Evolutionary conservation across 2,113 vertebrate species (phyloP).

Genomic region (Butorides virescens): DNA sequence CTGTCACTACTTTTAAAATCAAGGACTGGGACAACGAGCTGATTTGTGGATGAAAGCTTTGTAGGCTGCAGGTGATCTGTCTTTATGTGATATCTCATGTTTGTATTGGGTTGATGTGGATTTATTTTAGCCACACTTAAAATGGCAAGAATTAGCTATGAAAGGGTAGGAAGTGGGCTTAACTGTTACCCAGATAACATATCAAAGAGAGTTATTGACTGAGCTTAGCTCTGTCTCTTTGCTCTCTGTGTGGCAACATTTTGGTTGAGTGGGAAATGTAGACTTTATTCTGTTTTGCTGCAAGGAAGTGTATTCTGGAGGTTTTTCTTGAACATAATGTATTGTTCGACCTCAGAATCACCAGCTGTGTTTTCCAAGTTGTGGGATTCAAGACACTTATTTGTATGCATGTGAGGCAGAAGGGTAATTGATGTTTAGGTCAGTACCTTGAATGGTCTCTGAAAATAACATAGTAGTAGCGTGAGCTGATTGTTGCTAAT

Average conservation of each 20-base stretch:
- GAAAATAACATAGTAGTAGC: not conserved
- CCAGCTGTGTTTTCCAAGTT: not conserved
- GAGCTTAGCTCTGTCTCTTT: not conserved
- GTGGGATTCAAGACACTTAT: not conserved
- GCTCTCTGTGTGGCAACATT: accelerated
- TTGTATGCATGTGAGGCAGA: not conserved
- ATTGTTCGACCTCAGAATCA: not conserved
- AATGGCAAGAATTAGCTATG: not conserved
- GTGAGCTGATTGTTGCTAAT: conserved; percentile 25
- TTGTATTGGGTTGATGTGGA: not conserved
- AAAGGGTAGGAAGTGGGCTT: not conserved
- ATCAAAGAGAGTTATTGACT: not conserved
- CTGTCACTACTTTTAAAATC: not conserved
- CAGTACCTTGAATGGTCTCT: not conserved
- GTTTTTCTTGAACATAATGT: not conserved
- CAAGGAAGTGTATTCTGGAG: not conserved
- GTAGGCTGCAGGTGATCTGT: not conserved
- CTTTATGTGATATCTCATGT: not conserved
- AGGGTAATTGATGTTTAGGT: conserved; percentile 22
- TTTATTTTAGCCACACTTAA: not conserved
- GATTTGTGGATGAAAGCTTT: not conserved
- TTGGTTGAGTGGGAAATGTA: not conserved
- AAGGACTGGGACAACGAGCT: not conserved
- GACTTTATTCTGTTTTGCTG: not conserved
- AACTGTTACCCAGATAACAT: not conserved